A percentile compares a stretch with the other conserved stretches of the same genome.
phyloP scores from a whole-genome alignment of 2,888 invertebrate genomes.

The Fragum fragum region DNA sequence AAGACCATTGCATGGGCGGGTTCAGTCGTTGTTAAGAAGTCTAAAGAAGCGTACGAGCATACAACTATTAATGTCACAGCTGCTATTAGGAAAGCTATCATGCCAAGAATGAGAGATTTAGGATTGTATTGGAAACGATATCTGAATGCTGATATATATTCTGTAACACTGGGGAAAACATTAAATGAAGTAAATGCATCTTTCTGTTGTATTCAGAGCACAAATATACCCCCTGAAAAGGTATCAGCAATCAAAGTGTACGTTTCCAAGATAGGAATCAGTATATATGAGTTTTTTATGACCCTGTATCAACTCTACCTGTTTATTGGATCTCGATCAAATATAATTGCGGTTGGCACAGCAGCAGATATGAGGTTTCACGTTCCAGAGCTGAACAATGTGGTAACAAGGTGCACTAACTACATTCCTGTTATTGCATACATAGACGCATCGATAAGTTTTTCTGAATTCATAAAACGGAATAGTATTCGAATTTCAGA shows the following conservation, averaged over 20 bases:
- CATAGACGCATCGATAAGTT: slow-evolving; percentile 5
- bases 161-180: slow-evolving; percentile 33
- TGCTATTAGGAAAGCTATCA: slow-evolving; percentile 27
- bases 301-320: slow-evolving; percentile 39
- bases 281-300: slow-evolving; percentile 44
- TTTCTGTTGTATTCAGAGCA: slow-evolving; percentile 31
- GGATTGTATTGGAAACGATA: slow-evolving; percentile 41
- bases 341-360: slow-evolving; percentile 45
- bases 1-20: slow-evolving; percentile 41
- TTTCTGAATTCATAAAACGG: slow-evolving; percentile 29
- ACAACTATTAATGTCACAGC: slow-evolving; percentile 16
- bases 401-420: slow-evolving; percentile 50
- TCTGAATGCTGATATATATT: slow-evolving; percentile 32
- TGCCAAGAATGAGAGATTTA: slow-evolving; percentile 42
- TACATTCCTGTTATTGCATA: slow-evolving; percentile 53
- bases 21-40: slow-evolving; percentile 37
- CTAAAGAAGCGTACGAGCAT: slow-evolving; percentile 22
- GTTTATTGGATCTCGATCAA: slow-evolving; percentile 13
- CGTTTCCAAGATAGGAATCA: slow-evolving; percentile 28
- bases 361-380: slow-evolving; percentile 54
- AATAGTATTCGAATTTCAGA: slow-evolving; percentile 32
- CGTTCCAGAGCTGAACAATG: slow-evolving; percentile 43
- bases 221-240: slow-evolving; percentile 24
- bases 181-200: slow-evolving; percentile 36
- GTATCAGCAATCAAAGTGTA: slow-evolving; percentile 21